Percentiles rank a stretch among this genome's conserved stretches.
phyloP scores from a whole-genome alignment of 2,888 invertebrate species.

The Trichacis sp. region DNA sequence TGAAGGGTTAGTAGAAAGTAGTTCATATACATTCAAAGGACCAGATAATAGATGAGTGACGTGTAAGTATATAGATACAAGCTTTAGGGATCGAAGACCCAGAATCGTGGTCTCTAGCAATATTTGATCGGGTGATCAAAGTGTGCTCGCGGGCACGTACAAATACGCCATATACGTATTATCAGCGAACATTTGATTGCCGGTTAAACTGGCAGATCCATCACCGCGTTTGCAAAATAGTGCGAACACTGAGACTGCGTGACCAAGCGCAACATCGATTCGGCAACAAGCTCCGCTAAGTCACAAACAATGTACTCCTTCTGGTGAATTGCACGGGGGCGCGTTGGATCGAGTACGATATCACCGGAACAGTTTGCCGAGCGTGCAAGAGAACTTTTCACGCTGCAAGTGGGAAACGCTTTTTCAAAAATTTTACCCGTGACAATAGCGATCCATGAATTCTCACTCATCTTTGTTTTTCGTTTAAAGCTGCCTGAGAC shows the following conservation, averaged over 20 bases:
- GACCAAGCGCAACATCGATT: conserved; percentile 2
- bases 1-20: no score
- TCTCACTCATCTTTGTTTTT: not conserved
- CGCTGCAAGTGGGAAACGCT: not conserved
- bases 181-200: conserved; percentile 1
- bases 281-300: conserved; percentile 2
- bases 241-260: conserved; percentile 4
- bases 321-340: not conserved
- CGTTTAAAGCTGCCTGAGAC: not conserved
- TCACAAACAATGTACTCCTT: conserved; percentile 12
- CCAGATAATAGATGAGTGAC: not conserved
- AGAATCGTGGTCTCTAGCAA: not conserved
- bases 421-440: not conserved
- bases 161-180: not conserved
- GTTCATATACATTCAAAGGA: not conserved
- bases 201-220: not conserved
- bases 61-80: not conserved
- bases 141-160: not conserved
- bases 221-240: not conserved
- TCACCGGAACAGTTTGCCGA: conserved; percentile 3
- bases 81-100: not conserved
- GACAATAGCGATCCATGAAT: conserved; percentile 8
- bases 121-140: conserved; percentile 3
- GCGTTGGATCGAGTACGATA: conserved; percentile 9
- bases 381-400: not conserved